Percentiles rank a stretch among this genome's conserved stretches.
Evolutionary conservation across 2,113 vertebrate species (phyloP).

Genomic region (Puntigrus tetrazona): DNA sequence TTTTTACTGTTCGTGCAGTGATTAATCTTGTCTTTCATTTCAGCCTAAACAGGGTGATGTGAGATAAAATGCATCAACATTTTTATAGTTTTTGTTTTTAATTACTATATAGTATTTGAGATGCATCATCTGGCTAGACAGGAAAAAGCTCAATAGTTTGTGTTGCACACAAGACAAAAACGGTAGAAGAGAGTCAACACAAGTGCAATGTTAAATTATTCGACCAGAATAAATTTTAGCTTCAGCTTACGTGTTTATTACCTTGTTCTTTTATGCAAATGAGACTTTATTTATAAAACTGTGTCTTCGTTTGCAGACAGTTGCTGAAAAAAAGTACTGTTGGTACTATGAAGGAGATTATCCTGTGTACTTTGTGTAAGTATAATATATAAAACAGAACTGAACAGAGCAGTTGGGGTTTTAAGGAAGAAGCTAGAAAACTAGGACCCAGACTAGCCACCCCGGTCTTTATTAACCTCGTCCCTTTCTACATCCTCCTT

Average conservation of each 20-base stretch:
- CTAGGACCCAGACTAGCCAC: neutral
- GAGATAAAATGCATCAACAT: neutral
- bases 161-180: neutral
- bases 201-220: neutral
- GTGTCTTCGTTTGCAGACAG: conserved; percentile 26
- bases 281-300: neutral
- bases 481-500: neutral
- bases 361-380: conserved; percentile 50
- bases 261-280: neutral
- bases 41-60: neutral
- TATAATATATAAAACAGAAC: neutral
- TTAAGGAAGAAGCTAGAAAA: neutral
- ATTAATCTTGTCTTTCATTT: neutral
- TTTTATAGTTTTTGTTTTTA: neutral
- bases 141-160: neutral
- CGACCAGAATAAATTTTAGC: neutral
- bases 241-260: neutral
- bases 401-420: neutral
- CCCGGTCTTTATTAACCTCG: neutral
- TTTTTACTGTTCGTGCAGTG: neutral
- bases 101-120: neutral
- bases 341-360: conserved; percentile 54
- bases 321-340: conserved; percentile 53
- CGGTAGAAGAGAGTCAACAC: neutral
- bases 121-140: neutral